Evolutionary conservation across 2,113 vertebrate species (phyloP).

Genomic region (Rhinopomastus cyanomelas): DNA sequence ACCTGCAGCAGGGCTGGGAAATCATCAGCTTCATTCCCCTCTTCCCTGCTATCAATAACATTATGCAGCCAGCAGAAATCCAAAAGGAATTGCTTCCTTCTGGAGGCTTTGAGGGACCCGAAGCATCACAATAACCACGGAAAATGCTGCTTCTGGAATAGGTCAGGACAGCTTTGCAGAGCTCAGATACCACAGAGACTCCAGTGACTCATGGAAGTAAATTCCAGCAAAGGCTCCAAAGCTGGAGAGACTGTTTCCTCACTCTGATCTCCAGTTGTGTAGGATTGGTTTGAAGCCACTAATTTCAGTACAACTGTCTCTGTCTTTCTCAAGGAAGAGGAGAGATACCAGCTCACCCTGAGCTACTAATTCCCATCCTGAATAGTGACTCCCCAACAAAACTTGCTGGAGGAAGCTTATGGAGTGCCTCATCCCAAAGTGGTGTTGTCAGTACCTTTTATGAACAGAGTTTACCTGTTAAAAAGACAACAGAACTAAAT

Average conservation of each 20-base stretch:
- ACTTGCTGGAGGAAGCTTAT: neutral
- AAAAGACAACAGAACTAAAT: too few relatives aligned
- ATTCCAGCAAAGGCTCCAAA: neutral
- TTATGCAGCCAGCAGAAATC: neutral
- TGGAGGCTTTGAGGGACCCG: neutral
- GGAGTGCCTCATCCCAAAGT: rapidly evolving
- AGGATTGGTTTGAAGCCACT: neutral
- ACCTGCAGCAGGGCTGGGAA: neutral
- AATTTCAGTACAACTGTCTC: neutral
- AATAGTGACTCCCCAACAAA: neutral
- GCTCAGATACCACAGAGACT: neutral
- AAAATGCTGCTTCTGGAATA: neutral
- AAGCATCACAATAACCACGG: neutral
- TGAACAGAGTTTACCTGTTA: too few relatives aligned
- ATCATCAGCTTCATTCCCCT: neutral
- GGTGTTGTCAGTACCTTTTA: neutral
- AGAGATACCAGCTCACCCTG: neutral
- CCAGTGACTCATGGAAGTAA: neutral
- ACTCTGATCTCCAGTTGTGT: neutral
- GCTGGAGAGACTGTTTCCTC: neutral
- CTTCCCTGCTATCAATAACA: neutral
- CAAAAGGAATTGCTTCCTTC: neutral
- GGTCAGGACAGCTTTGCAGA: rapidly evolving
- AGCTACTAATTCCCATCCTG: neutral
- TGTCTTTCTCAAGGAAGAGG: neutral